phyloP scores from a whole-genome alignment of 2,113 vertebrate genomes.

The Panthera tigris region DNA sequence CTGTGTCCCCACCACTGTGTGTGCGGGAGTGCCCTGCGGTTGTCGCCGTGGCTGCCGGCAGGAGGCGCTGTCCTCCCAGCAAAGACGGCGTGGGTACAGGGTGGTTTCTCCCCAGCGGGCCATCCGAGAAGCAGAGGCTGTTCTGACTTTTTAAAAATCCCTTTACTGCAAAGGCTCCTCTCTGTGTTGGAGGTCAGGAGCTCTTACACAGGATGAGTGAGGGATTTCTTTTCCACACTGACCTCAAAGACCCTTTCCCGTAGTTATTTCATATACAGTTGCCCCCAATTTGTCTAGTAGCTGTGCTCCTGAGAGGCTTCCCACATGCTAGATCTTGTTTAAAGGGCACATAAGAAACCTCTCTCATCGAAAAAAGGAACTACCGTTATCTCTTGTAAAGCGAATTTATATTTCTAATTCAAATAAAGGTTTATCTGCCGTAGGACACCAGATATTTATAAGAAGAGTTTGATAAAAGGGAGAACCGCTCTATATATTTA shows the following conservation, averaged over 20 bases:
- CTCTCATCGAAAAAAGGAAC: background rate
- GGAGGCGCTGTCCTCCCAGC: background rate
- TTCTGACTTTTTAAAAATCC: background rate
- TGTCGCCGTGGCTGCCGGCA: background rate
- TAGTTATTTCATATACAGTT: conserved; percentile 4
- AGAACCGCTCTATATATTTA: background rate
- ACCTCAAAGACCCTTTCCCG: conserved; percentile 11
- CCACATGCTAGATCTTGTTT: background rate
- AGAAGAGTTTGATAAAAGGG: background rate
- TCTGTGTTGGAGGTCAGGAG: background rate
- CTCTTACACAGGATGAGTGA: background rate
- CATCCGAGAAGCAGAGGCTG: background rate
- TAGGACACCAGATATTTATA: background rate
- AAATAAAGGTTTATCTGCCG: background rate
- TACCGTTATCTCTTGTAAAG: background rate
- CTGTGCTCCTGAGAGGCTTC: background rate
- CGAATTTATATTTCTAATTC: background rate
- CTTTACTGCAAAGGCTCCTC: background rate
- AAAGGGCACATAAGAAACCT: background rate
- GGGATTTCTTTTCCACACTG: conserved; percentile 1
- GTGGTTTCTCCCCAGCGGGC: background rate
- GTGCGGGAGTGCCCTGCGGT: background rate
- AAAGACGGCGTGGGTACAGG: rapidly evolving
- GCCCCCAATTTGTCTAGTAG: background rate
- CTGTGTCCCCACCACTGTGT: no score